Evolutionary conservation across 2,113 vertebrate genomes (phyloP).

Genomic region (Heterocephalus glaber): DNA sequence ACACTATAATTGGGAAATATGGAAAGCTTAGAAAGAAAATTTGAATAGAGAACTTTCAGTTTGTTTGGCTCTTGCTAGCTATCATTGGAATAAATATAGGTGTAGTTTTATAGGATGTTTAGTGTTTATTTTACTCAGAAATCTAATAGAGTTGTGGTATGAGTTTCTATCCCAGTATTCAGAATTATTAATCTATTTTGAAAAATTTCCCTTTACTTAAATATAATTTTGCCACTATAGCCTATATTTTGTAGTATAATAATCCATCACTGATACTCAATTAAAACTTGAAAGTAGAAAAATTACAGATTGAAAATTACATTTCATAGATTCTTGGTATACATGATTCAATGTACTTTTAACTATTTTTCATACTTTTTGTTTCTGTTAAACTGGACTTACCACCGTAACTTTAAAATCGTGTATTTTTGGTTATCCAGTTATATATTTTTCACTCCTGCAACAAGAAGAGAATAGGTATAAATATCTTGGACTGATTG

Average conservation of each 20-base stretch:
- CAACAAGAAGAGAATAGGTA: background rate
- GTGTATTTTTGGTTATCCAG: background rate
- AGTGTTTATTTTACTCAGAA: conserved; percentile 31
- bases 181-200: conserved; percentile 8
- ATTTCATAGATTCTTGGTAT: conserved; percentile 25
- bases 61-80: conserved; percentile 27
- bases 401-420: background rate
- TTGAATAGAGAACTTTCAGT: conserved; percentile 5
- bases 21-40: conserved; percentile 30
- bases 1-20: conserved; percentile 45
- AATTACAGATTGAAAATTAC: conserved; percentile 15
- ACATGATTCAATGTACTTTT: background rate
- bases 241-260: background rate
- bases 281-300: conserved; percentile 26
- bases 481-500: background rate
- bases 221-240: conserved; percentile 20
- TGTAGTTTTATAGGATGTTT: conserved; percentile 23
- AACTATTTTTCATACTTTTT: background rate
- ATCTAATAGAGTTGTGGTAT: background rate
- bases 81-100: conserved; percentile 19
- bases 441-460: background rate
- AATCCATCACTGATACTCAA: conserved; percentile 14
- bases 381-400: conserved; percentile 20
- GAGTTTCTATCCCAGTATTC: background rate
- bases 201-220: conserved; percentile 19